A percentile compares a stretch with the other conserved stretches of the same genome.
Evolutionary conservation across 2,797 vertebrate species (phyloP).

Genomic region (Zenarchopterus dispar): DNA sequence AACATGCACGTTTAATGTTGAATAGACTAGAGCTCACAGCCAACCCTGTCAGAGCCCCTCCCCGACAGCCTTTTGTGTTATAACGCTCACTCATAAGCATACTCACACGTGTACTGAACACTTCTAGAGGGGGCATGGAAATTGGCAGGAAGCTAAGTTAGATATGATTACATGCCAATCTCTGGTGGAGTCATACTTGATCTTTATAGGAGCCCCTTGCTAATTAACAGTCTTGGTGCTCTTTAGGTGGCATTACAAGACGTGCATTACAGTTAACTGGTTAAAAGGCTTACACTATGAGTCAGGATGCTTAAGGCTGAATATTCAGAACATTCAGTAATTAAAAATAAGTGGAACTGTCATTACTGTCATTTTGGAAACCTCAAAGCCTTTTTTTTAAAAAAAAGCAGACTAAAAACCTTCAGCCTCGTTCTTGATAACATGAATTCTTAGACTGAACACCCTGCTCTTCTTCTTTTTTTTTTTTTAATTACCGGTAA

Average conservation of each 20-base stretch:
- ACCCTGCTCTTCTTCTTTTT: background rate
- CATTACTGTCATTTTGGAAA: background rate
- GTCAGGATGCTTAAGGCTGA: background rate
- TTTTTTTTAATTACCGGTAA: too few relatives aligned
- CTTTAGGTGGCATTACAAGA: constrained; percentile 15
- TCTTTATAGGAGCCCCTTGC: constrained; percentile 16
- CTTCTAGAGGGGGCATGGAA: background rate
- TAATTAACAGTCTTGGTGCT: constrained; percentile 29
- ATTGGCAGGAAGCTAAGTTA: constrained; percentile 1
- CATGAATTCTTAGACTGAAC: background rate
- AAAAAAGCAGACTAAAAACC: background rate
- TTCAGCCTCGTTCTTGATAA: background rate
- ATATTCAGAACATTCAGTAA: background rate
- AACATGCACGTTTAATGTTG: background rate
- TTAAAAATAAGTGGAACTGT: background rate
- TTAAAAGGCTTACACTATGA: constrained; percentile 1
- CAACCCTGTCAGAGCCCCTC: constrained; percentile 9
- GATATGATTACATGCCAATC: constrained; percentile 12
- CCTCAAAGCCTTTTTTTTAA: background rate
- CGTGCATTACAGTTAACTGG: constrained; percentile 5
- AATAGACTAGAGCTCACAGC: constrained; percentile 20
- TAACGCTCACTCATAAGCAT: background rate
- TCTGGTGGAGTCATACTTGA: constrained; percentile 19
- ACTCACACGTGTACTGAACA: background rate
- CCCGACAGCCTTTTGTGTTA: constrained; percentile 4